Percentiles rank a stretch among this genome's conserved stretches.
phyloP scores from a whole-genome alignment of 2,113 vertebrate genomes.

The Acinonyx jubatus region DNA sequence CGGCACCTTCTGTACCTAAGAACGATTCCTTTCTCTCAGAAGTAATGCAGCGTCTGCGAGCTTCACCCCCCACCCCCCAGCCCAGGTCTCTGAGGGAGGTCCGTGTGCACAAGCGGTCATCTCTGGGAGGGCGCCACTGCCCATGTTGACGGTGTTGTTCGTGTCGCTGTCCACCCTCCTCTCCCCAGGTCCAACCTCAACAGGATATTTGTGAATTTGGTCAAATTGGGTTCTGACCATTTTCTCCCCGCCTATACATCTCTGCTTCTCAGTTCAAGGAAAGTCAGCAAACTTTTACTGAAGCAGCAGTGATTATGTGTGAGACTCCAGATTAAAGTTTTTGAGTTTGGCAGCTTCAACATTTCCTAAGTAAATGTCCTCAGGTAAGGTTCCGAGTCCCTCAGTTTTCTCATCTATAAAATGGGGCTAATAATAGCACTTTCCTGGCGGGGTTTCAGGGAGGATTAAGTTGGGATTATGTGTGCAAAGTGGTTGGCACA shows the following conservation, averaged over 20 bases:
- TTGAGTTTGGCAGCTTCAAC: neutral
- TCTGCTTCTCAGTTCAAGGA: neutral
- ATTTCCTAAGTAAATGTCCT: neutral
- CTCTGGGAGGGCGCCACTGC: neutral
- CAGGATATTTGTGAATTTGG: neutral
- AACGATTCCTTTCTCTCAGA: slow-evolving; percentile 43
- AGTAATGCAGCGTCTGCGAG: neutral
- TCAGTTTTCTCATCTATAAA: neutral
- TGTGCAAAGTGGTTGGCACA: neutral
- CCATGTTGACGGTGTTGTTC: neutral
- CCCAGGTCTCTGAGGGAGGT: neutral
- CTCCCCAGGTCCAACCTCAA: neutral
- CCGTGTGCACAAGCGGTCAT: neutral
- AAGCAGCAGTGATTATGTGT: neutral
- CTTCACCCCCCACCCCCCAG: neutral
- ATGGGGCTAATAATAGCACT: neutral
- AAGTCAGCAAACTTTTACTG: neutral
- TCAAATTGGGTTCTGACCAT: neutral
- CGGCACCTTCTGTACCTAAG: slow-evolving; percentile 7
- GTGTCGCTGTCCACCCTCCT: neutral
- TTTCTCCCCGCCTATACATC: neutral
- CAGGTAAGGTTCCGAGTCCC: neutral
- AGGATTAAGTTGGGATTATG: neutral
- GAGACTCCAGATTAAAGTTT: neutral
- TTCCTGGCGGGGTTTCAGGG: neutral